phyloP scores from a whole-genome alignment of 2,888 invertebrate genomes.

The Dorcus hopei region DNA sequence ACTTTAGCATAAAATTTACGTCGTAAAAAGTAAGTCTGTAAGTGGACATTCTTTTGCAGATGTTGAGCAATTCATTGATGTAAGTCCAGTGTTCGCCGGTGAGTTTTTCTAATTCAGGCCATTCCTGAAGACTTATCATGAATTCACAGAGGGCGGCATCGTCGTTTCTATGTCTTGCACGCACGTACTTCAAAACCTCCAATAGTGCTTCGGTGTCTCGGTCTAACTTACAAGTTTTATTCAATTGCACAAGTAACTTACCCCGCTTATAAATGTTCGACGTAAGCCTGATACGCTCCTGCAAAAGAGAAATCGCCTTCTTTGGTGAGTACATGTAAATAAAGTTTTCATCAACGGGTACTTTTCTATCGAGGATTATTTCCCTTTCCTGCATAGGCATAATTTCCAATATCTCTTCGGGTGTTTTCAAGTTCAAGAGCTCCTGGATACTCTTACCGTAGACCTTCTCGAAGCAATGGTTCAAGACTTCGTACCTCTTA shows the following conservation, averaged over 20 bases:
- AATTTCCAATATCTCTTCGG: not conserved
- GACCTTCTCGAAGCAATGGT: conserved; percentile 4
- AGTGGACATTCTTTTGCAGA: not conserved
- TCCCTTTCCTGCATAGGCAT: conserved; percentile 3
- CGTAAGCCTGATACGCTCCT: conserved; percentile 3
- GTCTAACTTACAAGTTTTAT: not conserved
- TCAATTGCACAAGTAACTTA: not conserved
- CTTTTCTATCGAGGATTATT: not conserved
- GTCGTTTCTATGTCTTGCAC: conserved; percentile 9
- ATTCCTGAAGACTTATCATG: not conserved
- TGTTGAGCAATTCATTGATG: not conserved
- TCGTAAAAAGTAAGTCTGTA: not conserved
- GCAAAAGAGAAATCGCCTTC: conserved; percentile 8
- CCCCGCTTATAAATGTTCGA: not conserved
- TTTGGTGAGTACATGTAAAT: not conserved
- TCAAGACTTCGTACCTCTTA: not conserved
- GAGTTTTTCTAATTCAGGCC: not conserved
- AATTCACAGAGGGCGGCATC: not conserved
- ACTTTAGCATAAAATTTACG: not conserved
- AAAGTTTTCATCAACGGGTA: not conserved
- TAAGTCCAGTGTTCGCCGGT: not conserved
- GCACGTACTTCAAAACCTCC: conserved; percentile 1
- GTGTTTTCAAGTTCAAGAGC: not conserved
- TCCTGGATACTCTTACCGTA: conserved; percentile 2
- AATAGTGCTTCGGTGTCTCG: not conserved